These are phyloP conservation scores for Galleria mellonella DNA, from an alignment of 1,140 invertebrate species.

Conservation along the genomic window DNA sequence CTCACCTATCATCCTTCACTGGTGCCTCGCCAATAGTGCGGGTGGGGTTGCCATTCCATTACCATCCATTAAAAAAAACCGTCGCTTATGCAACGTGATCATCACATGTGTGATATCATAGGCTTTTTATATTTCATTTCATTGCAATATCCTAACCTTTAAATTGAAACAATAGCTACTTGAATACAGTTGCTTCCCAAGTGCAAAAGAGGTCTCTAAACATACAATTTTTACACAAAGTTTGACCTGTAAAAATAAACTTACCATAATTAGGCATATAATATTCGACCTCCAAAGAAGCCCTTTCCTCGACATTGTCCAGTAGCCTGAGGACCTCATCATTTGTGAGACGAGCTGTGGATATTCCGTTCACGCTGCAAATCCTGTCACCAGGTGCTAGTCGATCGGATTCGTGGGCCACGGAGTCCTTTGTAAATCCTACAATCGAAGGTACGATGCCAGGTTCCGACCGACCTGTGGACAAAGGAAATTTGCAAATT, in stretches of 20 bases:
- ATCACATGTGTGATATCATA: too few relatives aligned
- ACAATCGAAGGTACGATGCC: constrained; percentile 65
- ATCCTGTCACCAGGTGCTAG: constrained; percentile 84
- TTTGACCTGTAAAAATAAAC: constrained; percentile 24
- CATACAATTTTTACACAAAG: too few relatives aligned
- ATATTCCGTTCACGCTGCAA: constrained; percentile 87
- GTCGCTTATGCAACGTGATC: too few relatives aligned
- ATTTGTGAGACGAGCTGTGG: constrained; percentile 83
- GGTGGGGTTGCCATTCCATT: too few relatives aligned
- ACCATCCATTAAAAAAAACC: too few relatives aligned
- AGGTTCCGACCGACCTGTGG: constrained; percentile 66
- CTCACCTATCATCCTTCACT: too few relatives aligned
- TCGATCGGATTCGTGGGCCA: constrained; percentile 60
- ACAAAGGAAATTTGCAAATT: constrained; percentile 14
- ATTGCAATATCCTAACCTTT: too few relatives aligned
- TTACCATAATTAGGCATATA: constrained; percentile 85
- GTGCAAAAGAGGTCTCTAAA: too few relatives aligned
- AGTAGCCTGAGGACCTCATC: constrained; percentile 86
- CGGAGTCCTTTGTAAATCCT: constrained; percentile 67
- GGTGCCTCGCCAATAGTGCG: too few relatives aligned
- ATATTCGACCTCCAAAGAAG: constrained; percentile 88
- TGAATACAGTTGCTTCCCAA: too few relatives aligned
- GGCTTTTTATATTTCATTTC: too few relatives aligned
- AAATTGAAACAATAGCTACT: too few relatives aligned
- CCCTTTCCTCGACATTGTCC: constrained; percentile 82